Evolutionary conservation across 2,797 vertebrate genomes (phyloP).

Genomic region (Trichosurus vulpecula): DNA sequence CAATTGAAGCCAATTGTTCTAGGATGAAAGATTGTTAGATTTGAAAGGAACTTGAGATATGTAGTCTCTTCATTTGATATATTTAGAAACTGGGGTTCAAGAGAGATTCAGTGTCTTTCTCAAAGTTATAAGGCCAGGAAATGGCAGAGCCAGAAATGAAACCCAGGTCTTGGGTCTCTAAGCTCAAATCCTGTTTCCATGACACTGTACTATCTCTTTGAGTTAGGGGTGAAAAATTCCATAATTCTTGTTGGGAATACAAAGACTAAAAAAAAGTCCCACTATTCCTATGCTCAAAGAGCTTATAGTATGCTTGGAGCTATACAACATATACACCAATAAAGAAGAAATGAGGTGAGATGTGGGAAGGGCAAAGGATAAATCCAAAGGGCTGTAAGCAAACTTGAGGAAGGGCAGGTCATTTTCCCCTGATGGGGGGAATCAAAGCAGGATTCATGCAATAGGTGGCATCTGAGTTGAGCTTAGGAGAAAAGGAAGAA

Average conservation of each 20-base stretch:
- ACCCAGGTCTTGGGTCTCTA: neutral
- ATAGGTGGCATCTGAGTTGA: neutral
- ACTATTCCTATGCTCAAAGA: neutral
- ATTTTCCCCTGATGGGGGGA: neutral
- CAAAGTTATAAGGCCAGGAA: neutral
- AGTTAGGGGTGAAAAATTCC: neutral
- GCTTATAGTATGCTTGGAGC: neutral
- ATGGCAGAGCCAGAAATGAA: neutral
- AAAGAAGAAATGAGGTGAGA: neutral
- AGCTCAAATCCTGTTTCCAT: neutral
- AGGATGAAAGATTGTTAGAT: neutral
- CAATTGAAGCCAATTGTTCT: neutral
- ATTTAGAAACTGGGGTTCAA: neutral
- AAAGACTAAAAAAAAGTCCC: neutral
- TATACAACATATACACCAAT: neutral
- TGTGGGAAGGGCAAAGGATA: neutral
- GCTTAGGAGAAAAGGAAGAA: neutral
- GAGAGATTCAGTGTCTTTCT: neutral
- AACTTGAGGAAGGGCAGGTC: neutral
- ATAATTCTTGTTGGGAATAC: neutral
- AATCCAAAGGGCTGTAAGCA: neutral
- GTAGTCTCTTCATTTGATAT: neutral
- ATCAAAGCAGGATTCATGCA: neutral
- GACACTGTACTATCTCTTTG: neutral
- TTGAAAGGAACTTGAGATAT: neutral